A percentile compares a stretch with the other conserved stretches of the same genome.
Evolutionary conservation across 2,797 vertebrate species (phyloP).

Genomic region (Otolemur crassicaudatus): DNA sequence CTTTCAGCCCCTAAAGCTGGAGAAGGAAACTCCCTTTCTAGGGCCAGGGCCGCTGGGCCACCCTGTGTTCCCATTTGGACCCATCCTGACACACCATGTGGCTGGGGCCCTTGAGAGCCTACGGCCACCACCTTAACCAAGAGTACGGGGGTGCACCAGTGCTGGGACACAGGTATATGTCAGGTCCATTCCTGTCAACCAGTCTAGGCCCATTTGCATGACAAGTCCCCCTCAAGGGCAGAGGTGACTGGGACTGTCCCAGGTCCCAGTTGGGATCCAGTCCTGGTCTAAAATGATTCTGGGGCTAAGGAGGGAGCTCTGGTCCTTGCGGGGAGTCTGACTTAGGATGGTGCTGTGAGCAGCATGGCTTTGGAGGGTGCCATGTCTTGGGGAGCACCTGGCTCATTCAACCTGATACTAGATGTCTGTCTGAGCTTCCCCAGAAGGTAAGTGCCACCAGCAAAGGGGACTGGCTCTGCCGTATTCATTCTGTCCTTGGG

Average conservation of each 20-base stretch:
- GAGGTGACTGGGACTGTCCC: background rate
- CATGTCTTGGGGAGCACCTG: background rate
- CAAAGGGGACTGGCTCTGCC: background rate
- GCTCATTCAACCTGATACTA: background rate
- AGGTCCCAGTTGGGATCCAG: background rate
- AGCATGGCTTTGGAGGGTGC: background rate
- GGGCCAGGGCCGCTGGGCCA: background rate
- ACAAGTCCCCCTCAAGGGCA: no score
- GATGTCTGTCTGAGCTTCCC: background rate
- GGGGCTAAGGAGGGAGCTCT: accelerated
- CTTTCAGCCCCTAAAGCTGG: background rate
- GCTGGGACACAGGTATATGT: background rate
- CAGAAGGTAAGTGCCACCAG: accelerated
- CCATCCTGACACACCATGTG: background rate
- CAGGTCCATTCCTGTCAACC: background rate
- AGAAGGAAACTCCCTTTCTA: background rate
- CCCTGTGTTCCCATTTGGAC: background rate
- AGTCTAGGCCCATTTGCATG: background rate
- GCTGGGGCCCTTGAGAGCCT: background rate
- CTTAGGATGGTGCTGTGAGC: background rate
- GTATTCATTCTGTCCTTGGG: background rate
- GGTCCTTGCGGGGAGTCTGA: no score
- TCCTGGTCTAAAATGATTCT: background rate
- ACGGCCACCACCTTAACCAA: background rate
- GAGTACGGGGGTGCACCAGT: background rate